phyloP scores from a whole-genome alignment of 2,888 invertebrate genomes.

The Galerucella calmariensis region DNA sequence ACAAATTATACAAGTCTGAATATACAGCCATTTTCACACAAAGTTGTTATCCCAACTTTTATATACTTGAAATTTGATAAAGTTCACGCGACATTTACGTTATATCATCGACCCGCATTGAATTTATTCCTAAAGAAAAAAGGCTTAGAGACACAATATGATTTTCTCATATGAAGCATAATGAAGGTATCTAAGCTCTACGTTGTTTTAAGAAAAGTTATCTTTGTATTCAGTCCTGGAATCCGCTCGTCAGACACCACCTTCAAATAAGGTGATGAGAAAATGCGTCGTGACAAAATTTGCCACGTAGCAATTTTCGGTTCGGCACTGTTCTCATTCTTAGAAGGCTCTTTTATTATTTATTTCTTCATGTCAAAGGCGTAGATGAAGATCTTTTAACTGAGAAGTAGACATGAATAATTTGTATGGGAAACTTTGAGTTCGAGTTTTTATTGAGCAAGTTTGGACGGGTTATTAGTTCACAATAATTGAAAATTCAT shows the following conservation, averaged over 20 bases:
- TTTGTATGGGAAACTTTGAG: too few relatives aligned
- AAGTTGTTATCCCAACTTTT: too few relatives aligned
- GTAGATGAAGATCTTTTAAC: neutral
- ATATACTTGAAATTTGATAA: too few relatives aligned
- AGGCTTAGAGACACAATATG: neutral
- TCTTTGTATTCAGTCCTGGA: neutral
- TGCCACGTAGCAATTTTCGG: neutral
- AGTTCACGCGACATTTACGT: too few relatives aligned
- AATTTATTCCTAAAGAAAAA: too few relatives aligned
- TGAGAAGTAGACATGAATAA: neutral
- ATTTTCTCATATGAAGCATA: neutral
- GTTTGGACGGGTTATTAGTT: too few relatives aligned
- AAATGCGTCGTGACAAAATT: constrained; percentile 7
- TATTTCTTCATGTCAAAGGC: neutral
- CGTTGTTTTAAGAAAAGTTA: neutral
- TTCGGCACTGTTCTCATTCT: neutral
- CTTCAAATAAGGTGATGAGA: constrained; percentile 9
- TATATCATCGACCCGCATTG: too few relatives aligned
- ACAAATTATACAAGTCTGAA: too few relatives aligned
- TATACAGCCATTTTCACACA: too few relatives aligned
- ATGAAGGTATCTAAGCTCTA: neutral
- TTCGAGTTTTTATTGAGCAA: too few relatives aligned
- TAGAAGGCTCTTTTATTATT: neutral
- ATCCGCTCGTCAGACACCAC: neutral
- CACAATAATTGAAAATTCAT: too few relatives aligned